phyloP scores from a whole-genome alignment of 2,888 invertebrate species.

The Acronicta alni region DNA sequence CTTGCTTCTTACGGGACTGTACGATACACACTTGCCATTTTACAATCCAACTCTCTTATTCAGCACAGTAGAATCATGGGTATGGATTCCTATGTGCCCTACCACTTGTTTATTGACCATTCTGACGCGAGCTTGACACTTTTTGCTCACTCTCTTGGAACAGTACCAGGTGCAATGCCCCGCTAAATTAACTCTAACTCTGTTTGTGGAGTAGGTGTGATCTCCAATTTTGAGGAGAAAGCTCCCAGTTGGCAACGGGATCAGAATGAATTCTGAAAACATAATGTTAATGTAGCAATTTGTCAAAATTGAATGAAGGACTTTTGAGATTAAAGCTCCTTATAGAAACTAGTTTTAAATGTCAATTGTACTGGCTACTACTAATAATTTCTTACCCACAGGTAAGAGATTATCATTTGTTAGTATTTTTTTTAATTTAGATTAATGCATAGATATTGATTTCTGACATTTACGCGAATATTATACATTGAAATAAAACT shows the following conservation, averaged over 20 bases:
- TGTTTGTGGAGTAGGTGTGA: constrained; percentile 68
- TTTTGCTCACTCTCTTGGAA: constrained; percentile 69
- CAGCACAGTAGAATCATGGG: constrained; percentile 38
- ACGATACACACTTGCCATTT: neutral
- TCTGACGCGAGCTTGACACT: constrained; percentile 68
- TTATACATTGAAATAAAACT: no score
- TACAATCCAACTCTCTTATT: neutral
- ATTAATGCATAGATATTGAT: no score
- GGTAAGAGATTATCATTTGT: no score
- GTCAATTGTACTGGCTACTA: no score
- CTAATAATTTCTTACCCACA: no score
- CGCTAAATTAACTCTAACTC: constrained; percentile 54
- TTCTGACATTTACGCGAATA: no score
- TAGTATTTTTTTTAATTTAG: no score
- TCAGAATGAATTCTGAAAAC: constrained; percentile 47
- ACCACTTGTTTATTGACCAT: constrained; percentile 61
- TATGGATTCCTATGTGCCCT: constrained; percentile 54
- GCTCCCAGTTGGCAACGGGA: constrained; percentile 61
- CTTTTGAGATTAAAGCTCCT: no score
- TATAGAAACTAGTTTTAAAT: no score
- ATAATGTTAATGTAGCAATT: neutral
- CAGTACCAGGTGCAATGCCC: constrained; percentile 73
- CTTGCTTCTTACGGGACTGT: neutral
- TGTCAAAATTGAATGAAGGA: neutral
- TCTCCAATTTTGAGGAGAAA: constrained; percentile 59